phyloP scores from a whole-genome alignment of 2,888 invertebrate species.

The Lingula anatina region DNA sequence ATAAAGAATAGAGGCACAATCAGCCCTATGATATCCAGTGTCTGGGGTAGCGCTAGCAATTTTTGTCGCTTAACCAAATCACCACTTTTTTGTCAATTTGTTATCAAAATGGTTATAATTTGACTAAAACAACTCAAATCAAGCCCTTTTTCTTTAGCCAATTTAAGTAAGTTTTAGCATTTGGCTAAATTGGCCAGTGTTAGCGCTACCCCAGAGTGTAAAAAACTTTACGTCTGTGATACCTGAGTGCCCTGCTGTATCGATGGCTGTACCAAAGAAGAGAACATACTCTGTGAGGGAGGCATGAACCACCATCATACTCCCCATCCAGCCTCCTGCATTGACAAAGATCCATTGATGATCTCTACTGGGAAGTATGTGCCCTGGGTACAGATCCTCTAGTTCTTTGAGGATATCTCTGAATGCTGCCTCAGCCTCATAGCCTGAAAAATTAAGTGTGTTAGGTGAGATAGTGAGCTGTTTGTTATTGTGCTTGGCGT shows the following conservation, averaged over 20 bases:
- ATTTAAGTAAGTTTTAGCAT: no score
- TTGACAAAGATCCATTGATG: slow-evolving; percentile 51
- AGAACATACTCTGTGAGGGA: slow-evolving; percentile 50
- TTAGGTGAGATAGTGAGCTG: no score
- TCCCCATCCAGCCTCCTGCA: slow-evolving; percentile 51
- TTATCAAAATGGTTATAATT: no score
- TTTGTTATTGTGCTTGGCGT: neutral
- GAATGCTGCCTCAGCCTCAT: slow-evolving; percentile 21
- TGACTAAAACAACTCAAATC: no score
- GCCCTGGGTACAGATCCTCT: slow-evolving; percentile 30
- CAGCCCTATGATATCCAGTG: no score
- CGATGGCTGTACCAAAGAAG: slow-evolving; percentile 47
- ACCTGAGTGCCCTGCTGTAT: slow-evolving; percentile 50
- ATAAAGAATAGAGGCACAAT: no score
- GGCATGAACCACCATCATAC: slow-evolving; percentile 45
- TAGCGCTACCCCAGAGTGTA: no score
- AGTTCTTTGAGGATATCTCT: slow-evolving; percentile 28
- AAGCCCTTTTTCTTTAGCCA: no score
- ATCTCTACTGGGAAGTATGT: slow-evolving; percentile 35
- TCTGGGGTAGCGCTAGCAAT: no score
- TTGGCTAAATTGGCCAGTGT: no score
- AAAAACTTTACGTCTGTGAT: slow-evolving; percentile 1
- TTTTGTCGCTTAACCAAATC: no score
- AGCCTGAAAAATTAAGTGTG: slow-evolving; percentile 8
- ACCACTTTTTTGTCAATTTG: no score